Evolutionary conservation across 2,113 vertebrate genomes (phyloP).

Genomic region (Leptosomus discolor): DNA sequence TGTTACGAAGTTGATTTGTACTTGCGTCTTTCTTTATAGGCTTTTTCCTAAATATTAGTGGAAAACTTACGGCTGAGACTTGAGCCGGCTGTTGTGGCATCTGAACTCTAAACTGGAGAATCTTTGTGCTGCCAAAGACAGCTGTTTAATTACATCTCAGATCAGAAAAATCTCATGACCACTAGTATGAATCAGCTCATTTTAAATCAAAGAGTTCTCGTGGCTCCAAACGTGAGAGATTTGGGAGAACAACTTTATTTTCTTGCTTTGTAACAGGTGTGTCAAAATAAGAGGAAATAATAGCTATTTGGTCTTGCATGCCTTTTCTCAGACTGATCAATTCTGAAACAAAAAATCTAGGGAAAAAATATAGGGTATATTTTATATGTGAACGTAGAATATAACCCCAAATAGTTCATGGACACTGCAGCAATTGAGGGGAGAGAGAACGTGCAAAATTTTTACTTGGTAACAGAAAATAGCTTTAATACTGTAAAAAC

Average conservation of each 20-base stretch:
- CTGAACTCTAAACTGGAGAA: background rate
- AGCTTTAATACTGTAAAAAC: background rate
- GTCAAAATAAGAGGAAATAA: background rate
- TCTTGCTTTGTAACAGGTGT: background rate
- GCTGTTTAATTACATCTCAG: background rate
- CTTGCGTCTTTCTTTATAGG: background rate
- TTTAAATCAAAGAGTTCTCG: background rate
- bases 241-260: background rate
- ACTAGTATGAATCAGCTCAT: background rate
- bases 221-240: background rate
- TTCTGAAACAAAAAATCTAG: background rate
- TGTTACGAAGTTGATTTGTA: background rate
- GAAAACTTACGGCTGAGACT: slow-evolving; percentile 12
- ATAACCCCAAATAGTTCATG: background rate
- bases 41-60: background rate
- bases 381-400: background rate
- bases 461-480: background rate
- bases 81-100: background rate
- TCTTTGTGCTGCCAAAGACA: slow-evolving; percentile 18
- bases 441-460: background rate
- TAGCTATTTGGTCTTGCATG: background rate
- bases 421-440: background rate
- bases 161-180: background rate
- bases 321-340: background rate
- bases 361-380: background rate